These are phyloP conservation scores for Cryptocheilus praepositus DNA, from an alignment of 2,888 invertebrate species.

Conservation along the genomic window DNA sequence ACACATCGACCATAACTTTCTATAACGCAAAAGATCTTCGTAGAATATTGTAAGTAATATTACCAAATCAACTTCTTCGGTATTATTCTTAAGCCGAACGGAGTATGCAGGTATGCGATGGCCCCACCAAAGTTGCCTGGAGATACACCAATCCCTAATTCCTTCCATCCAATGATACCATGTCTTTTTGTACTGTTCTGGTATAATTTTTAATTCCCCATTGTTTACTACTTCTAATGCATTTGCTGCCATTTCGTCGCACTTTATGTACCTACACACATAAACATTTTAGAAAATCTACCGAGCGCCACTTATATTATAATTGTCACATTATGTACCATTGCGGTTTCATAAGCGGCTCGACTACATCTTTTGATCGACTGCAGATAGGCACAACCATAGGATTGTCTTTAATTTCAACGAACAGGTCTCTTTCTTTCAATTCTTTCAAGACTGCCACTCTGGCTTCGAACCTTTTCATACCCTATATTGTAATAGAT, in stretches of 20 bases:
- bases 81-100: conserved; percentile 78
- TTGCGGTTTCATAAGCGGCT: conserved; percentile 96
- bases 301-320: neutral
- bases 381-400: conserved; percentile 98
- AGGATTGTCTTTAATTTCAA: conserved; percentile 90
- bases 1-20: neutral
- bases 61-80: conserved; percentile 23
- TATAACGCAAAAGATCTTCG: neutral
- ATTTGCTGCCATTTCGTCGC: conserved; percentile 90
- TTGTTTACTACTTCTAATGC: conserved; percentile 88
- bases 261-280: conserved; percentile 84
- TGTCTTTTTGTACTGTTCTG: conserved; percentile 91
- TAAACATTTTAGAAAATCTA: conserved; percentile 13
- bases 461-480: conserved; percentile 94
- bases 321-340: conserved; percentile 80
- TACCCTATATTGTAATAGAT: conserved; percentile 77
- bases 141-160: conserved; percentile 99
- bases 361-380: conserved; percentile 97
- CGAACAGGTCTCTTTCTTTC: conserved; percentile 83
- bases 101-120: conserved; percentile 97
- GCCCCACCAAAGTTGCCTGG: conserved; percentile 99
- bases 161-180: conserved; percentile 98
- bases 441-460: conserved; percentile 87
- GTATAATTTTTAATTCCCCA: conserved; percentile 91
- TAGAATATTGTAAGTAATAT: conserved; percentile 8